Evolutionary conservation across 2,888 invertebrate genomes (phyloP), one percentile per base, ranked within the genome.

Genomic region (Phasia obesa): DNA sequence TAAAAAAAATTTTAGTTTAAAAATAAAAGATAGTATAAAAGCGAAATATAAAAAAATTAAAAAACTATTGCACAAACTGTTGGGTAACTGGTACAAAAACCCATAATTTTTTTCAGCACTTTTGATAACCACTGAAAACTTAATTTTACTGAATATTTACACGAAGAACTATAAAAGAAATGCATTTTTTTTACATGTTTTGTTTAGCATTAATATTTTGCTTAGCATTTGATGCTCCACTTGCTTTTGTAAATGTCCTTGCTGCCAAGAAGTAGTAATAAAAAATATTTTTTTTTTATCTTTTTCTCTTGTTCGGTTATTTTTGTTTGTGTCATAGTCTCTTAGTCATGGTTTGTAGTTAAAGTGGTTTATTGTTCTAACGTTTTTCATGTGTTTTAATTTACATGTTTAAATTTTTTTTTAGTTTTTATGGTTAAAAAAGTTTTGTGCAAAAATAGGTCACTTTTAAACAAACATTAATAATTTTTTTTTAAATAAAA

Each of bases 291-390:
- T 6, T 35, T 35, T 3, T 35, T 35, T 35, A 11, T 11, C 5
- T 35, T 11, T 5, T 35, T 51, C 31, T 5, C 3, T 7, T 51
- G 42, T 21, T 25, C 27, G 4, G 4, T 75, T n/a, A 0, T 60
- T 0, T 2, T 47, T 49, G 19, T 42, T 42, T 64, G 55, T 65
- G 15, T 57, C 62, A 74, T 57, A 57, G 75, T 60, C 42, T 65
- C 21, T 74, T 57, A 64, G 82, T 53, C 74, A 60, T 64, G 70
- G 51, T 75, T 59, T 74, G 59, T 53, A 21, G 69, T 64, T 70
- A 67, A 79, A 73, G 65, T 59, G 65, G 49, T 79, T 79, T 73
- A 71, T 73, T 79, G 57, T 73, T 67, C 44, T 47, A 60, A 60
- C 27, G 19, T 53, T 73, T 77, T 62, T 53, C n/a, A 9, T 44